Evolutionary conservation across 2,797 vertebrate species (phyloP).

Genomic region (Thamnophis elegans): DNA sequence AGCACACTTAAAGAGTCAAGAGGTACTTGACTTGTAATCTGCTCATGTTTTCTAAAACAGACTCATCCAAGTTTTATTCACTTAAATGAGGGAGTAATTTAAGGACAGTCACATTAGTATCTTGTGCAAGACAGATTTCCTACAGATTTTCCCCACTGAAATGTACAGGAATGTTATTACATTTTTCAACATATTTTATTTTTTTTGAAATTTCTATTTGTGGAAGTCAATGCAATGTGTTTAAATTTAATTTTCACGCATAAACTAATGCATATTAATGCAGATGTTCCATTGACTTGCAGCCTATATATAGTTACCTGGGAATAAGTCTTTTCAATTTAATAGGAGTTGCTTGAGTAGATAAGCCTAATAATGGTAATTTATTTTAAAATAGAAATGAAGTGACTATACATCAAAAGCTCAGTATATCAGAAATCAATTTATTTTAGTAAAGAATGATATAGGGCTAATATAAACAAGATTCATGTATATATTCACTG

Average conservation of each 20-base stretch:
- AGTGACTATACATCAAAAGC: background rate
- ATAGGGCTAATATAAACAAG: background rate
- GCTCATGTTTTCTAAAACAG: constrained; percentile 47
- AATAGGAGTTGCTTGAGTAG: background rate
- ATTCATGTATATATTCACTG: background rate
- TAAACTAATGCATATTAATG: background rate
- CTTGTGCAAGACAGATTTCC: background rate
- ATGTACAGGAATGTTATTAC: background rate
- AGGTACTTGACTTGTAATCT: constrained; percentile 65
- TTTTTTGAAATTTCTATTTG: background rate
- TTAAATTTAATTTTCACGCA: background rate
- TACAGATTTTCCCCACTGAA: background rate
- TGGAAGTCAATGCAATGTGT: background rate
- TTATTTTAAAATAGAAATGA: background rate
- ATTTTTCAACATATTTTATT: background rate
- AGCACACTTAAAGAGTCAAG: constrained; percentile 65
- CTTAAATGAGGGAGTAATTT: constrained; percentile 29
- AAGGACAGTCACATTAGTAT: background rate
- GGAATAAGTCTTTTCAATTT: background rate
- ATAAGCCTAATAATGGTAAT: background rate
- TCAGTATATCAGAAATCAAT: background rate
- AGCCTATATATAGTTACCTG: background rate
- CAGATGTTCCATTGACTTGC: background rate
- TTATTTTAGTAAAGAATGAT: background rate
- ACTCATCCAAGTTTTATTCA: constrained; percentile 16